These are phyloP conservation scores for Pocillopora verrucosa DNA, from an alignment of 64 coral and sea anemone genomes.

Conservation along the genomic window DNA sequence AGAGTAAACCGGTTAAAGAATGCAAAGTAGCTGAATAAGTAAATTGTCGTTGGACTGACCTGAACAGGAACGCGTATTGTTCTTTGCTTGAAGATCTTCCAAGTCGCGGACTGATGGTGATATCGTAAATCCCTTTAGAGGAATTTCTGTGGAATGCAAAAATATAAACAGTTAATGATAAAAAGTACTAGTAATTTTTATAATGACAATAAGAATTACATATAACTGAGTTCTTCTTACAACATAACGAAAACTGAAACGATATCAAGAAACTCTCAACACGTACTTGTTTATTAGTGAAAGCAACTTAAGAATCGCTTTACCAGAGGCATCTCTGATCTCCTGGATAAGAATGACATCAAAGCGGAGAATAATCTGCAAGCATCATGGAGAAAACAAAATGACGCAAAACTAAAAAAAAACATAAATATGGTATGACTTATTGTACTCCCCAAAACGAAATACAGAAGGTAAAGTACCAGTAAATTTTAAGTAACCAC, in stretches of 20 bases:
- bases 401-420: not conserved
- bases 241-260: not conserved
- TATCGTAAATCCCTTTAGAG: conserved; percentile 20
- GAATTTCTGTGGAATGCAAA: not conserved
- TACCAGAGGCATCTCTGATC: conserved; percentile 60
- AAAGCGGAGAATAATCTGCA: conserved; percentile 75
- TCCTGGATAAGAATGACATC: conserved; percentile 87
- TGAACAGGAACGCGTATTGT: conserved; percentile 80
- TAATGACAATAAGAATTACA: not conserved
- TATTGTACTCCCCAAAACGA: no score
- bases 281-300: conserved; percentile 63
- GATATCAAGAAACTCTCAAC: not conserved
- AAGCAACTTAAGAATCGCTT: conserved; percentile 38
- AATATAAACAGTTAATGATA: not conserved
- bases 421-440: not conserved
- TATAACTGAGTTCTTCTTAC: not conserved
- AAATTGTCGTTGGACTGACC: conserved; percentile 16
- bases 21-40: no score
- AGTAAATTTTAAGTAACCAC: no score
- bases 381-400: not conserved
- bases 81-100: conserved; percentile 78
- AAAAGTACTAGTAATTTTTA: not conserved
- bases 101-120: conserved; percentile 66
- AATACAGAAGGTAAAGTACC: no score
- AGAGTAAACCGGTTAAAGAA: not conserved